Base-by-base conservation (phyloP, 2,113 vertebrate species). In the Serinus canaria region DNA sequence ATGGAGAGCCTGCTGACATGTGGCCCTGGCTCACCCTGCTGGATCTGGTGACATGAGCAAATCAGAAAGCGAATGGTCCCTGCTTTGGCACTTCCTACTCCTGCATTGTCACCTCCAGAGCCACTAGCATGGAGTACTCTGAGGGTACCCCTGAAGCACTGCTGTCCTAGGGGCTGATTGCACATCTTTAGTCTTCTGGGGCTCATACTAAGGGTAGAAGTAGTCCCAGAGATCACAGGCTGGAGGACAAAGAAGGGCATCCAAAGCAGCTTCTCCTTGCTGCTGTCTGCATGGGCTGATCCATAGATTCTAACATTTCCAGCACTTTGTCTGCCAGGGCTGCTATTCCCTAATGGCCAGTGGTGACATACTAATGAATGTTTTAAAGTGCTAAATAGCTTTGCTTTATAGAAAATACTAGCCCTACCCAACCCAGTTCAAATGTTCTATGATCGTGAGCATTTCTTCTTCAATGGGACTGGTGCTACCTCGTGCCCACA, bases 401-500 rank as follows among this genome's bases (percentile, higher is more conserved):
- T 90, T 85, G 44, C 35, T 43, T 67, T 49, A 44, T 4, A 43
- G 58, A 64, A 83, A 80, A 87, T 33, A 39, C 5, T 9, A 19
- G n/a, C 69, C 49, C 23, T 72, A 25, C 37, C 49, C 43, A 74
- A 52, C 13, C 11, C 27, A 50, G 37, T 11, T 25, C 55, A 49
- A 89, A 67, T 0, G 1, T 62, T 66, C 46, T 37, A 4, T 0
- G 17, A 30, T 53, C 25, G 30, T 8, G 5, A 91, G 30, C 30
- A 9, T 86, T 69, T 86, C 44, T 73, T 66, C 44, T 77, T 22
- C 27, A 27, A 3, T 47, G 39, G 41, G 56, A 13, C 35, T 59
- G 75, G 25, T 47, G 30, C 44, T 53, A 35, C 24, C 7, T 11
- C 0, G 0, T 18, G n/a, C 20, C 14, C 39, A 13, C 2, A 8